Evolutionary conservation across 2,888 invertebrate genomes (phyloP), one percentile per base, ranked within the genome.

Genomic region (Marasmarcha lunaedactyla): DNA sequence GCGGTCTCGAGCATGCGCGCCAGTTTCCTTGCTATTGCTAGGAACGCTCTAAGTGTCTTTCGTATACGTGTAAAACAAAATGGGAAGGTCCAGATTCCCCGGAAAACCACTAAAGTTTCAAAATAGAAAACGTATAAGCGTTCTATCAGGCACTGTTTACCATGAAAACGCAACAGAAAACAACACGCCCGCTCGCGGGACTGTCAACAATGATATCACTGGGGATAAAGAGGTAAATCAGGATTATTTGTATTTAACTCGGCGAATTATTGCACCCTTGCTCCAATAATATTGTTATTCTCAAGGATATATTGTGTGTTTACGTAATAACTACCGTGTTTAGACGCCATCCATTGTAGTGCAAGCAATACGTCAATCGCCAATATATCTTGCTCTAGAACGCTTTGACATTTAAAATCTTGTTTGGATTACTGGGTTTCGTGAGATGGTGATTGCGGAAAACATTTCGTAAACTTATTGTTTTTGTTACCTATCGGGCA

Each of bases 81-180:
- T 90, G 91, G 90, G 90, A 84, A 89, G 89, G 85, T 90, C 90
- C 78, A 90, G 90, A 87, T 93, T 93, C 88, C 93, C 93, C 70
- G 93, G 93, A 68, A 93, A 92, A 87, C 93, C 93, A 73, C 89
- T 91, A 58, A 93, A 92, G 86, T 90, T 91, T 84, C 90, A 91
- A 71, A 91, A 91, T 84, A 90, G 91, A 86, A 92, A 91, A 77
- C 89, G 93, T 78, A 88, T 93, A 66, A 92, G 91, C 85, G 91
- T 93, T 70, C 85, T 92, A 73, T 88, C 88, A 60, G 85, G 86
- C 59, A 73, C 86, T 65, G 81, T 85, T 68, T 81, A 81, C 60
- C 72, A 79, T 74, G 79, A 81, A 56, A 74, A 69, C 65, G 54
- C 70, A 68, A 58, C 74, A 59, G 78, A 81, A 61, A 70, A 59